A percentile compares a stretch with the other conserved stretches of the same genome.
Conservation (phyloP, 1,140 invertebrate genomes). For the Drosophila lini region DNA sequence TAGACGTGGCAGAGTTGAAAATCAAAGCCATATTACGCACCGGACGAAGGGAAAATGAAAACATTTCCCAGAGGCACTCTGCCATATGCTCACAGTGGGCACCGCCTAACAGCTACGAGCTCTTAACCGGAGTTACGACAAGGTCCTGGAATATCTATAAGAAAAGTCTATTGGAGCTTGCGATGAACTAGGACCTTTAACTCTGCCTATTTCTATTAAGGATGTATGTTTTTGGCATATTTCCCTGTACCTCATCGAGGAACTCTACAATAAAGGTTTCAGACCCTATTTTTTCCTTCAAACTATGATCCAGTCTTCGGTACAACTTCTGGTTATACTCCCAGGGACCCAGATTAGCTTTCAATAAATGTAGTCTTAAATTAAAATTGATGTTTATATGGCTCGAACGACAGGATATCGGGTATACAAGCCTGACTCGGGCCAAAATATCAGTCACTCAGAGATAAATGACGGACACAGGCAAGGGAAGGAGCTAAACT, state of each 20-base stretch:
- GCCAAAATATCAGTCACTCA: background rate
- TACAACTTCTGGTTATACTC: background rate
- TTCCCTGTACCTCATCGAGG: background rate
- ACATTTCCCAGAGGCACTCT: conserved; percentile 13
- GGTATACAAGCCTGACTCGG: background rate
- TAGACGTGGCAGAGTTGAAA: conserved; percentile 62
- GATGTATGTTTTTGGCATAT: background rate
- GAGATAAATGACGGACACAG: background rate
- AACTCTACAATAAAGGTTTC: background rate
- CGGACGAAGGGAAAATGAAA: conserved; percentile 20
- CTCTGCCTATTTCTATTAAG: background rate
- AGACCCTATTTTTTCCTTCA: background rate
- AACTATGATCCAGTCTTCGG: background rate
- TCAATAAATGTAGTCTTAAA: background rate
- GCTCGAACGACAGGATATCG: background rate
- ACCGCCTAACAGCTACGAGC: background rate
- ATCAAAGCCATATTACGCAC: conserved; percentile 53
- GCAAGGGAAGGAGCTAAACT: background rate
- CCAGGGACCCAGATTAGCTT: no score
- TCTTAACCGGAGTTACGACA: background rate
- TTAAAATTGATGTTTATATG: background rate
- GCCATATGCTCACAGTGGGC: conserved; percentile 1
- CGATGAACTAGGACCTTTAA: background rate
- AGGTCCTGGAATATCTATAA: background rate
- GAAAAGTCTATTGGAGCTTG: background rate